Conservation (phyloP, 2,797 vertebrate species). For the Schizopygopsis pylzovi region DNA sequence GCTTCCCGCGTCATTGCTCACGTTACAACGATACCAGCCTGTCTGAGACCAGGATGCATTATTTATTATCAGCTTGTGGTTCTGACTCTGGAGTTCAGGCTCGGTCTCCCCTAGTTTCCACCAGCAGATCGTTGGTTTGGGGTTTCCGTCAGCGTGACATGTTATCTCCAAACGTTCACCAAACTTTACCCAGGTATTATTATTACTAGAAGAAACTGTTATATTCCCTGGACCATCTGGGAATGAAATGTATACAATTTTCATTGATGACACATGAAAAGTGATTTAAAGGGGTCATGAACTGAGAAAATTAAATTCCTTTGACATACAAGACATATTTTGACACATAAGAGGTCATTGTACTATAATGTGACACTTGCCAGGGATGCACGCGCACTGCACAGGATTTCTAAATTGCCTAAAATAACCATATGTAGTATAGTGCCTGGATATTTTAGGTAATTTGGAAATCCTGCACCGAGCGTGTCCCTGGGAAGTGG, state of each 20-base stretch:
- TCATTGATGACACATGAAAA: not conserved
- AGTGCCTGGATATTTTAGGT: too few relatives aligned
- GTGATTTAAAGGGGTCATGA: not conserved
- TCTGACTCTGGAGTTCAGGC: not conserved
- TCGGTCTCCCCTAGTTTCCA: not conserved
- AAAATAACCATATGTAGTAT: too few relatives aligned
- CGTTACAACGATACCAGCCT: constrained; percentile 46
- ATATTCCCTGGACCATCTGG: constrained; percentile 48
- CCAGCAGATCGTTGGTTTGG: constrained; percentile 52
- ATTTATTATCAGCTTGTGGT: constrained; percentile 27
- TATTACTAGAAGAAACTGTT: not conserved
- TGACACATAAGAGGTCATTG: not conserved
- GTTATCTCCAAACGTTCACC: constrained; percentile 63
- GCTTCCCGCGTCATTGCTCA: constrained; percentile 13
- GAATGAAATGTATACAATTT: not conserved
- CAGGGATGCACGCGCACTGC: too few relatives aligned
- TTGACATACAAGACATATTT: not conserved
- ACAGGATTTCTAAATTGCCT: too few relatives aligned
- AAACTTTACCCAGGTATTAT: constrained; percentile 52
- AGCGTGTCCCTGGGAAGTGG: too few relatives aligned
- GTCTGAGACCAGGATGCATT: constrained; percentile 31
- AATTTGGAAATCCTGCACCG: too few relatives aligned
- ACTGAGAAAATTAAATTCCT: not conserved
- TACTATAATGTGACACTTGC: not conserved
- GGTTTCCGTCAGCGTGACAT: constrained; percentile 62